phyloP scores from a whole-genome alignment of 2,113 vertebrate genomes.

The Cariama cristata region DNA sequence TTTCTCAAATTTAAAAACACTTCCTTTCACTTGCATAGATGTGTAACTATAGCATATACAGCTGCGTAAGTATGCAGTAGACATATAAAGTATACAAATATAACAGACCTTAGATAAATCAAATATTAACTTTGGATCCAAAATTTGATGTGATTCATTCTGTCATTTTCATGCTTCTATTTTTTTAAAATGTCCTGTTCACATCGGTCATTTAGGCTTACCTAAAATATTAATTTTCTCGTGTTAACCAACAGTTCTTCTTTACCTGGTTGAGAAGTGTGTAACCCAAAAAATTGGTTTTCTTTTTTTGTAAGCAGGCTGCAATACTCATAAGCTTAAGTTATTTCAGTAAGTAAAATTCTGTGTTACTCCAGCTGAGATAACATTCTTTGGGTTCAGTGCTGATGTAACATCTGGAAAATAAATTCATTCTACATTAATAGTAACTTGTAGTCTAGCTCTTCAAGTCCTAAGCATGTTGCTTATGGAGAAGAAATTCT shows the following conservation, averaged over 20 bases:
- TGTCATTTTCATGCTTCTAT: neutral
- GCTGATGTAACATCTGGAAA: constrained; percentile 54
- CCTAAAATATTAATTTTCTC: neutral
- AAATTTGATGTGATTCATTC: neutral
- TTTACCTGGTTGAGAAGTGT: neutral
- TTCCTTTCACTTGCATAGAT: neutral
- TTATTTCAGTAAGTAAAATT: constrained; percentile 22
- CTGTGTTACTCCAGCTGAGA: constrained; percentile 41
- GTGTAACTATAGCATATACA: neutral
- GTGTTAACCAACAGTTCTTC: neutral
- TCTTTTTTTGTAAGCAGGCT: neutral
- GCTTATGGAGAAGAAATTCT: constrained; percentile 4
- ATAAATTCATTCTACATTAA: neutral
- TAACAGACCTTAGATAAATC: neutral
- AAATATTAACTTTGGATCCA: neutral
- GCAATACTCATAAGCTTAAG: neutral
- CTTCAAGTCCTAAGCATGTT: neutral
- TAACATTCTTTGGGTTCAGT: constrained; percentile 13
- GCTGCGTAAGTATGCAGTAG: neutral
- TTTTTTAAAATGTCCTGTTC: neutral
- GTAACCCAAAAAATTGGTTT: neutral
- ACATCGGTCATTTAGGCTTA: neutral
- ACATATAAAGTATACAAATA: neutral
- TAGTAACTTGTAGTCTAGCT: neutral
- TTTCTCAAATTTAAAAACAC: neutral